A percentile compares a stretch with the other conserved stretches of the same genome.
Conservation (phyloP, 2,888 invertebrate genomes). For the Nasonia oneida region DNA sequence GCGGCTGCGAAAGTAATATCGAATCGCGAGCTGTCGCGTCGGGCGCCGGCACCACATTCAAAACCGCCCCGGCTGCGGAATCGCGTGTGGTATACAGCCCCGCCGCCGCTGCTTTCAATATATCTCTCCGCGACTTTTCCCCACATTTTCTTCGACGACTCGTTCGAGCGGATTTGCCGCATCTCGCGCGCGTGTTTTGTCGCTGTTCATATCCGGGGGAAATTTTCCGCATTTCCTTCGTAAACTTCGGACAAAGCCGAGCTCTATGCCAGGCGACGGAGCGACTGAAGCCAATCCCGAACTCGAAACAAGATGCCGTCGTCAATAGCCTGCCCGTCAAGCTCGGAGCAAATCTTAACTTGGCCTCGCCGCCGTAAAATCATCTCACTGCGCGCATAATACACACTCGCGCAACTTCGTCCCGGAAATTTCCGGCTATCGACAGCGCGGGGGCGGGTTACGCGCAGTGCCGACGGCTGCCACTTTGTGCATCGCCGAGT, state of each 20-base stretch:
- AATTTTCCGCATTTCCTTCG: background rate
- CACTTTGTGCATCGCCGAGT: slow-evolving; percentile 33
- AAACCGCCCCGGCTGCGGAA: background rate
- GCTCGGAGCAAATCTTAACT: background rate
- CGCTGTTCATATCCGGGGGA: background rate
- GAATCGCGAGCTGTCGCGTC: slow-evolving; percentile 33
- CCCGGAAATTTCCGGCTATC: slow-evolving; percentile 63
- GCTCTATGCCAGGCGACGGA: no score
- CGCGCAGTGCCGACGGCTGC: background rate
- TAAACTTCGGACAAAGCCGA: background rate
- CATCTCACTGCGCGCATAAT: background rate
- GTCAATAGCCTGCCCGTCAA: background rate
- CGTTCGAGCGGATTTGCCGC: background rate
- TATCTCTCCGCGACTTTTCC: slow-evolving; percentile 23
- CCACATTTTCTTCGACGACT: background rate
- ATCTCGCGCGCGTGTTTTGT: no score
- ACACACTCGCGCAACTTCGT: background rate
- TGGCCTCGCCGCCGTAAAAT: background rate
- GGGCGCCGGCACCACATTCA: slow-evolving; percentile 24
- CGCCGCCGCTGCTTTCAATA: slow-evolving; percentile 43
- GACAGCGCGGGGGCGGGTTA: background rate
- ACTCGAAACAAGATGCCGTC: no score
- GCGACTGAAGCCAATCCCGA: no score
- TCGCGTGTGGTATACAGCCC: no score
- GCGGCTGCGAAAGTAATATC: slow-evolving; percentile 51